Base-by-base conservation (phyloP, 30 jellyfish, hydroid and myxozoan species). In the Chrysaora quinquecirrha region DNA sequence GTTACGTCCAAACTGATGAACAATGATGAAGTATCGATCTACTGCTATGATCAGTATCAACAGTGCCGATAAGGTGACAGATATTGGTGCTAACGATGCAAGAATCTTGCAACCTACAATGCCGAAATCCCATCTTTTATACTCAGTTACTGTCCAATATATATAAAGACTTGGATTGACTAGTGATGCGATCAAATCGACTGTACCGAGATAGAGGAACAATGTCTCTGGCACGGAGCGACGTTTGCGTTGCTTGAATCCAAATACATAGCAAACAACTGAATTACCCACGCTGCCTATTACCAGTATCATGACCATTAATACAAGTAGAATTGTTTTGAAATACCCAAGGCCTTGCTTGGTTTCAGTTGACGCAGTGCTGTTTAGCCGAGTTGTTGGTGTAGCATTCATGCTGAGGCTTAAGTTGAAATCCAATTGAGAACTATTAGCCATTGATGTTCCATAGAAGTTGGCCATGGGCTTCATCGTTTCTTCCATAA, bases 261-360 rank as follows among this genome's bases (percentile, higher is more conserved):
- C 97, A 52, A 94, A 94, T 11, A 79, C 89, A 73, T 75, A 88
- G 52, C 93, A 87, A 27, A 94, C 96, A n/a, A 87, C 86, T 0
- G 86, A 75, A 66, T 94, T 94, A 2, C 99, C 99, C 1, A 87
- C 46, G 1, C 90, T 77, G 18, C 99, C 99, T 46, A 94, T 34
- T 19, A 82, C 78, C 32, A 94, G 73, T 1, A 94, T 88, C 65
- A 83, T 24, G 11, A 88, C 71, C 81, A 93, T 58, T 73, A 73
- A 52, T 20, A 71, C 48, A 22, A 84, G 54, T 3, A 89, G 34
- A 18, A 69, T 66, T 24, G 82, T 82, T 19, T 78, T 85, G 69
- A 75, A 75, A 38, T 75, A 64, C 28, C 34, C 85, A n/a, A n/a
- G n/a, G n/a, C n/a, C n/a, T n/a, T n/a, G n/a, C n/a, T n/a, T n/a